These are phyloP conservation scores for Coreius guichenoti DNA, from an alignment of 2,797 vertebrate species.

Conservation along the genomic window DNA sequence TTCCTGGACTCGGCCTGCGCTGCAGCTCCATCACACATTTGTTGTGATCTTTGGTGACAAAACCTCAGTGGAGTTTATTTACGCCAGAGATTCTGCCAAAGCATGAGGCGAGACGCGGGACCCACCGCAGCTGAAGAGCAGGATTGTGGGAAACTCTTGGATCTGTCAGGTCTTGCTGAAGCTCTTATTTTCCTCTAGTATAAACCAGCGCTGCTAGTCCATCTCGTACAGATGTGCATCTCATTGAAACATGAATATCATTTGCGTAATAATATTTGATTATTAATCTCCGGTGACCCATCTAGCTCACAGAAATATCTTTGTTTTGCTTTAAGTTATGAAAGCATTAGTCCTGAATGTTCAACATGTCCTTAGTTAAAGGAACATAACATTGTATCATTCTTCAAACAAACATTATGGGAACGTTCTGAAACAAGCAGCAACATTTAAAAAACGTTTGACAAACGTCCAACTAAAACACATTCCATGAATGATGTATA, in stretches of 20 bases:
- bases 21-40: constrained; percentile 32
- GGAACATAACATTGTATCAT: no score
- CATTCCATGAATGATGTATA: no score
- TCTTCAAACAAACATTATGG: no score
- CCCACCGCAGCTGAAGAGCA: neutral
- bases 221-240: neutral
- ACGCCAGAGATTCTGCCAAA: neutral
- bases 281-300: no score
- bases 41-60: constrained; percentile 43
- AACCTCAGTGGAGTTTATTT: constrained; percentile 20
- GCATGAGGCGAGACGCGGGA: neutral
- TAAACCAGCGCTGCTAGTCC: neutral
- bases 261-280: neutral
- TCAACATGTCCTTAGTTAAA: no score
- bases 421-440: no score
- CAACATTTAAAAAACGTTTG: no score
- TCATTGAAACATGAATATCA: neutral
- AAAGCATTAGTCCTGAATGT: no score
- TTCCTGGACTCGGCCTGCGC: constrained; percentile 23
- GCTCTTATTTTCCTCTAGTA: neutral
- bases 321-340: no score
- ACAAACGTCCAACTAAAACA: no score
- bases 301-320: no score
- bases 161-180: neutral
- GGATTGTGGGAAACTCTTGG: constrained; percentile 5